These are phyloP conservation scores for Drosophila bunnanda DNA, from an alignment of 2,888 invertebrate species.

Conservation along the genomic window DNA sequence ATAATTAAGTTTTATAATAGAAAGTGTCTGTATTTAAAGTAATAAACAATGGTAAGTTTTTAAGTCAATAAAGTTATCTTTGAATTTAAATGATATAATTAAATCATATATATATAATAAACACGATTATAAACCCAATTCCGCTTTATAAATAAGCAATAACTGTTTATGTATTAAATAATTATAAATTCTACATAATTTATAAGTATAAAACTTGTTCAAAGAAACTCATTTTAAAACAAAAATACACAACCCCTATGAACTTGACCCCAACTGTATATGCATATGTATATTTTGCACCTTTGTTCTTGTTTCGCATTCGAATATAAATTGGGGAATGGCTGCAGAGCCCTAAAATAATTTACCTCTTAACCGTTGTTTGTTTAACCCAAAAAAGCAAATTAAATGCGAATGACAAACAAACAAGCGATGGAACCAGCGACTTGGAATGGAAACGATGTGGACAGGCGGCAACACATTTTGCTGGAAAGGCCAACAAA, in stretches of 20 bases:
- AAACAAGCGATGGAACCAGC: constrained; percentile 35
- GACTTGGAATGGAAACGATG: constrained; percentile 41
- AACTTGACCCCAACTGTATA: constrained; percentile 6
- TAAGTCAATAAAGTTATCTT: background rate
- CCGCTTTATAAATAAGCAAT: background rate
- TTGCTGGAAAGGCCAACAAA: constrained; percentile 29
- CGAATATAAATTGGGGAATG: constrained; percentile 43
- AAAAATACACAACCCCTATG: background rate
- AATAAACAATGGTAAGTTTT: background rate
- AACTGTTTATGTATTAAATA: background rate
- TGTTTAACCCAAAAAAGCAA: constrained; percentile 77
- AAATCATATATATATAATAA: no score
- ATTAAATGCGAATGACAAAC: constrained; percentile 70
- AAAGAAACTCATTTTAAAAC: background rate
- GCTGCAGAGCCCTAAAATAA: constrained; percentile 45
- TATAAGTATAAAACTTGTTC: background rate
- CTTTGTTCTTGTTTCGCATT: constrained; percentile 33
- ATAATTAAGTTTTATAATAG: background rate
- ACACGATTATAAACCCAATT: background rate
- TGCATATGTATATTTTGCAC: constrained; percentile 16
- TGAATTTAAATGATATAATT: no score
- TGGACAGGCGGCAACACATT: constrained; percentile 42
- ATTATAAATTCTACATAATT: background rate
- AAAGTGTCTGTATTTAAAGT: background rate
- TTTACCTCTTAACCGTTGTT: constrained; percentile 66